phyloP scores from a whole-genome alignment of 2,888 invertebrate species.

The Deilephila elpenor region DNA sequence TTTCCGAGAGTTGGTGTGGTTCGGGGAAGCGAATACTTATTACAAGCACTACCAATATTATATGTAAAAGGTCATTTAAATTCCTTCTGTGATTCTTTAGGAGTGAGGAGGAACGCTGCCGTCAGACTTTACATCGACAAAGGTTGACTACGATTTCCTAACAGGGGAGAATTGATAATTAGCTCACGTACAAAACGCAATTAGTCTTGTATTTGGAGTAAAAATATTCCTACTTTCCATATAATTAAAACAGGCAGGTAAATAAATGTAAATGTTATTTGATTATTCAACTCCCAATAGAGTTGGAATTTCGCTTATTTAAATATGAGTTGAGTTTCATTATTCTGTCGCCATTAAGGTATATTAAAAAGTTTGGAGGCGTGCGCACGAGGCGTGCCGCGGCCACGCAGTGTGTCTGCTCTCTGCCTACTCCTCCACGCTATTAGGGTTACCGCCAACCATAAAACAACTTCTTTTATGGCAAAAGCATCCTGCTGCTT shows the following conservation, averaged over 20 bases:
- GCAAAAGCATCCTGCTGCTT: not conserved
- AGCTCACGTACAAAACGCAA: not conserved
- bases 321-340: conserved; percentile 34
- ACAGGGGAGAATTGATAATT: not conserved
- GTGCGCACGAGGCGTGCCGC: conserved; percentile 9
- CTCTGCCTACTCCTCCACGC: not conserved
- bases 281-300: conserved; percentile 31
- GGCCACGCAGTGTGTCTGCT: not conserved
- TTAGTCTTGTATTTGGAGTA: conserved; percentile 2
- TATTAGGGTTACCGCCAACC: not conserved
- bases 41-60: no score
- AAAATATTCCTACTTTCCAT: not conserved
- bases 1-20: no score
- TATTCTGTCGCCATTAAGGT: conserved; percentile 39
- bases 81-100: no score
- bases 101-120: no score
- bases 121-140: not conserved
- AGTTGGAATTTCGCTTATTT: conserved; percentile 24
- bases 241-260: conserved; percentile 7
- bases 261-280: conserved; percentile 24
- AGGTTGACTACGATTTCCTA: no score
- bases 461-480: not conserved
- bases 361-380: conserved; percentile 36
- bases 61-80: no score
- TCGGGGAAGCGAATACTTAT: no score